Evolutionary conservation across 2,113 vertebrate species (phyloP).

Genomic region (Bubalus kerabau): DNA sequence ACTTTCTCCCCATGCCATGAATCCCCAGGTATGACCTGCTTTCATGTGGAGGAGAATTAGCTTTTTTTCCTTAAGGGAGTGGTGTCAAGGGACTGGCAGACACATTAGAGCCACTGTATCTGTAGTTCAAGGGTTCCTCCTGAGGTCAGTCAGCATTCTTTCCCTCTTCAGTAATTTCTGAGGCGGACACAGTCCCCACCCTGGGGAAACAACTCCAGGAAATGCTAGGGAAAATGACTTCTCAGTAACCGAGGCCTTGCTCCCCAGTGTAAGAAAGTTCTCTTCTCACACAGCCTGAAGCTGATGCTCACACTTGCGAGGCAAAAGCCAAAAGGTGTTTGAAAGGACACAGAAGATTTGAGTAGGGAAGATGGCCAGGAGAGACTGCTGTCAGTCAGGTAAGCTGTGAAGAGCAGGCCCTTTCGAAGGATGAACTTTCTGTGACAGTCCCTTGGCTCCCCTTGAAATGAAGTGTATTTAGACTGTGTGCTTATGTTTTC

Average conservation of each 20-base stretch:
- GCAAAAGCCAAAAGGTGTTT: background rate
- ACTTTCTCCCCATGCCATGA: background rate
- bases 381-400: background rate
- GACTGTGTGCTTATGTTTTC: slow-evolving; percentile 22
- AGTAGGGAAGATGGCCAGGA: background rate
- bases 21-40: background rate
- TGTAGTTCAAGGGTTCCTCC: background rate
- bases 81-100: background rate
- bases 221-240: background rate
- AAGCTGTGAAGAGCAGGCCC: background rate
- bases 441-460: background rate
- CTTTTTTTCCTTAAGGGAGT: background rate
- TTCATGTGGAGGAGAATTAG: background rate
- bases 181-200: background rate
- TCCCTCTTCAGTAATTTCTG: background rate
- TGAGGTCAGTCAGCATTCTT: background rate
- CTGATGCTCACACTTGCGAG: background rate
- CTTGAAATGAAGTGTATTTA: slow-evolving; percentile 46
- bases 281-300: background rate
- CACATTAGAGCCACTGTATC: background rate
- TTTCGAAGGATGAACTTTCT: background rate
- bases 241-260: background rate
- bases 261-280: background rate
- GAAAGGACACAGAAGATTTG: background rate
- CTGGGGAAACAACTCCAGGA: background rate